Evolutionary conservation across 1,140 invertebrate species (phyloP), one percentile per base, ranked within the genome.

Genomic region (Ylistrum balloti): DNA sequence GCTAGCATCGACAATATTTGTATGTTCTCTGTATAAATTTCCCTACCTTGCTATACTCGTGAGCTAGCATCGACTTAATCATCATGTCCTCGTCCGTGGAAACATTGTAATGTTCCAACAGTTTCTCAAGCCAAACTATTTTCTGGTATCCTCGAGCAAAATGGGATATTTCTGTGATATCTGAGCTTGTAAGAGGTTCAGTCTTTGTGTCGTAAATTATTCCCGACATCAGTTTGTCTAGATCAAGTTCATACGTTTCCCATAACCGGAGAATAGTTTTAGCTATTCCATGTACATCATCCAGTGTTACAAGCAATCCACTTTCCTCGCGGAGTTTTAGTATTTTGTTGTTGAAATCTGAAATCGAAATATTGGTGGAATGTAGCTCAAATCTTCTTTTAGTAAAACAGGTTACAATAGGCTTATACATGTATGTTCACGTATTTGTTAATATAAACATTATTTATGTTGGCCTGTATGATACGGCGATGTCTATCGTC

Each of bases 211-310:
- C 56, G 7, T 28, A 74, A 28, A 74, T 74, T 17, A 74, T 28
- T n/a, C 56, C 56, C n/a, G 56, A 74, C 56, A 74, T 74, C 56
- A 74, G 56, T 74, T 74, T n/a, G 22, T 74, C 56, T 28, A 74
- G 22, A n/a, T 74, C 56, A n/a, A 74, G 56, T 1, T 74, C 56
- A 11, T 74, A 74, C 56, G 56, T 74, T 17, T 74, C 5, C 56
- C 56, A 74, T 28, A 74, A 74, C 56, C 56, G 22, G 15, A 74
- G 56, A 5, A 74, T 74, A 3, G 56, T 1, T 28, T 74, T 28
- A 28, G 56, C 56, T 9, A n/a, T 28, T 74, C 56, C 56, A n/a
- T 74, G 0, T 11, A 74, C n/a, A 28, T 74, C 56, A 7, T 74
- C 56, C 13, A 17, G 3, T 74, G 56, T 74, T 74, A 74, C 56